Percentiles rank a stretch among this genome's conserved stretches.
Conservation (phyloP, 1,140 invertebrate genomes). For the Hylaeus anthracinus region DNA sequence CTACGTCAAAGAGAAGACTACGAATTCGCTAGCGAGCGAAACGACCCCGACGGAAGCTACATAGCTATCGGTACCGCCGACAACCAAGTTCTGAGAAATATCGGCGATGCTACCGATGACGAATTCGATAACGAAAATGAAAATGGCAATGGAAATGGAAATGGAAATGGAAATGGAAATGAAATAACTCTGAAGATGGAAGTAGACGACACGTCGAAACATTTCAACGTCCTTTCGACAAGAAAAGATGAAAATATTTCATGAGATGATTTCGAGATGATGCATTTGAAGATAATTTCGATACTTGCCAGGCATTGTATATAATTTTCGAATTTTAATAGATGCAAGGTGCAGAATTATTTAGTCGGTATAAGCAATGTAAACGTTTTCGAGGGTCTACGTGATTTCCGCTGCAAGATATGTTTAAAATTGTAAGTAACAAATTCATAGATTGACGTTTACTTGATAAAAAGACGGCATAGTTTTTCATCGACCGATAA, state of each 20-base stretch:
- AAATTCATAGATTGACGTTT: too few species aligned
- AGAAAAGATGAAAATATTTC: not conserved
- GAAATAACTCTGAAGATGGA: conserved; percentile 14
- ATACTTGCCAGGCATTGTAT: too few species aligned
- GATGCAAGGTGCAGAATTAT: too few species aligned
- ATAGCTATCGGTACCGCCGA: not conserved
- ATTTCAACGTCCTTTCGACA: not conserved
- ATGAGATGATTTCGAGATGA: not conserved
- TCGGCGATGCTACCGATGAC: not conserved
- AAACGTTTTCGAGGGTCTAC: too few species aligned
- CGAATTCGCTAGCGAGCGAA: conserved; percentile 20
- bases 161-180: conserved; percentile 3
- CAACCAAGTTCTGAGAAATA: not conserved
- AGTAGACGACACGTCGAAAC: not conserved
- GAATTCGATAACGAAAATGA: not conserved
- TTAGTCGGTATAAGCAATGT: too few species aligned
- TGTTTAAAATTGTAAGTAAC: too few species aligned
- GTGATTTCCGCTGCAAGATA: too few species aligned
- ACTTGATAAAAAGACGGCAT: too few species aligned
- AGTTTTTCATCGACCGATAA: too few species aligned
- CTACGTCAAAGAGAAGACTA: conserved; percentile 7
- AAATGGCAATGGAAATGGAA: conserved; percentile 1
- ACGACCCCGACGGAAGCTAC: not conserved
- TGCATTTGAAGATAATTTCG: too few species aligned
- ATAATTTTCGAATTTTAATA: too few species aligned